These are phyloP conservation scores for Microtus oregoni DNA, from an alignment of 2,113 vertebrate genomes.

Conservation along the genomic window DNA sequence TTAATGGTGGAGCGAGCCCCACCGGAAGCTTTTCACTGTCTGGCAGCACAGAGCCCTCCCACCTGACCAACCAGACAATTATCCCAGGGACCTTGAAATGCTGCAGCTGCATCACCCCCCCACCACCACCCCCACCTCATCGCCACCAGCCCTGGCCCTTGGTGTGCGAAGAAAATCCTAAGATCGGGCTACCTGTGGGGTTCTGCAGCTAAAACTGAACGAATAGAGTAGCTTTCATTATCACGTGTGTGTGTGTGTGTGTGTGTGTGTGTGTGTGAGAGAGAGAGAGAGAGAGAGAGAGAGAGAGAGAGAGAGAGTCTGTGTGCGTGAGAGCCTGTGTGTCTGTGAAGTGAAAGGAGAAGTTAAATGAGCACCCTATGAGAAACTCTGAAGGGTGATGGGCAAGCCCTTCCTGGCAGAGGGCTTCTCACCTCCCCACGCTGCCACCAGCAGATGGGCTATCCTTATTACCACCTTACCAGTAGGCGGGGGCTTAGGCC, in stretches of 20 bases:
- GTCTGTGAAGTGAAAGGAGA: not conserved
- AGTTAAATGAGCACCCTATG: not conserved
- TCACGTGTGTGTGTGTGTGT: not conserved
- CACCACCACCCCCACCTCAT: too few species aligned
- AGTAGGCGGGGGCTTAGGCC: slow-evolving; percentile 28
- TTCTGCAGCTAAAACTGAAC: not conserved
- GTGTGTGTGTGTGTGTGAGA: not conserved
- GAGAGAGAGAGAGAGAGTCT: too few species aligned
- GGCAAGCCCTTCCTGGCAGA: not conserved
- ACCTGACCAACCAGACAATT: not conserved
- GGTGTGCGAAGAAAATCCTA: not conserved
- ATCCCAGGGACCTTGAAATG: not conserved
- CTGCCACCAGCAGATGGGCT: not conserved
- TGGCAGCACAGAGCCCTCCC: not conserved
- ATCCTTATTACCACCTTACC: not conserved
- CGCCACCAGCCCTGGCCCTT: not conserved
- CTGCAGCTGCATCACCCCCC: too few species aligned
- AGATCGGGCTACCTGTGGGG: not conserved
- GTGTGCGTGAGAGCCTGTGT: not conserved
- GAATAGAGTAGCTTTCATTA: too few species aligned
- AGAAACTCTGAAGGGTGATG: not conserved
- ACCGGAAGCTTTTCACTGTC: not conserved
- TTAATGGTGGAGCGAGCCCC: not conserved
- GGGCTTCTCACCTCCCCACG: not conserved
- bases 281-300: too few species aligned